phyloP scores from a whole-genome alignment of 2,113 vertebrate genomes.

The Oncorhynchus tshawytscha region DNA sequence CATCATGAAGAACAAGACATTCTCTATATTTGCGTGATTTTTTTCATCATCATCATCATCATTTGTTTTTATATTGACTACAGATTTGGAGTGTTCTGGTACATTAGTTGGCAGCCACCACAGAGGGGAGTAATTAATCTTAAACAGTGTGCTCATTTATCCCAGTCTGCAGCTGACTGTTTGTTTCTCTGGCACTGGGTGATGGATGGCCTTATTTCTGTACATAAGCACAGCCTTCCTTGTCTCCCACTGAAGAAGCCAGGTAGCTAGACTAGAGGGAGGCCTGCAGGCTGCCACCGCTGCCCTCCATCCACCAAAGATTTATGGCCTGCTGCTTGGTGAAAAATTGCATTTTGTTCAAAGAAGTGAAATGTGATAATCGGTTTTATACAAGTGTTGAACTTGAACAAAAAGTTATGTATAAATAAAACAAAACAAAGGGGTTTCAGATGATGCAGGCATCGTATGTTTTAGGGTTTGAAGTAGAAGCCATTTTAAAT shows the following conservation, averaged over 20 bases:
- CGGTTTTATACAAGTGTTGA: constrained; percentile 27
- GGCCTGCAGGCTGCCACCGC: constrained; percentile 15
- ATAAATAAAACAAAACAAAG: not conserved
- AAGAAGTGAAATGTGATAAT: constrained; percentile 37
- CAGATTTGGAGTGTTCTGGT: constrained; percentile 31
- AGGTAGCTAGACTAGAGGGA: constrained; percentile 21
- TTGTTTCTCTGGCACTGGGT: constrained; percentile 52
- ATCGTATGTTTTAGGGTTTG: not conserved
- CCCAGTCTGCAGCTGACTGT: constrained; percentile 36
- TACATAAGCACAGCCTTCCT: constrained; percentile 53
- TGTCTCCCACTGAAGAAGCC: constrained; percentile 40
- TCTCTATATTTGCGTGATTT: not conserved
- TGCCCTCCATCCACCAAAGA: constrained; percentile 22
- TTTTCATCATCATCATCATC: not conserved
- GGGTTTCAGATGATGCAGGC: not conserved
- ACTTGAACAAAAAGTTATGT: not conserved
- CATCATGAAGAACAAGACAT: not conserved
- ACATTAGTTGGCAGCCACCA: constrained; percentile 33
- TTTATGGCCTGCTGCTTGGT: constrained; percentile 43
- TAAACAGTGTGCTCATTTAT: constrained; percentile 44
- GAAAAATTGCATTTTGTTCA: constrained; percentile 37
- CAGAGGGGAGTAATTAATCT: constrained; percentile 54
- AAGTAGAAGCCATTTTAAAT: constrained; percentile 33
- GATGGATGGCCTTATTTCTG: constrained; percentile 59
- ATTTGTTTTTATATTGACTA: constrained; percentile 21